These are phyloP conservation scores for Anarhynchus alexandrinus DNA, from an alignment of 2,113 vertebrate genomes.

Conservation along the genomic window DNA sequence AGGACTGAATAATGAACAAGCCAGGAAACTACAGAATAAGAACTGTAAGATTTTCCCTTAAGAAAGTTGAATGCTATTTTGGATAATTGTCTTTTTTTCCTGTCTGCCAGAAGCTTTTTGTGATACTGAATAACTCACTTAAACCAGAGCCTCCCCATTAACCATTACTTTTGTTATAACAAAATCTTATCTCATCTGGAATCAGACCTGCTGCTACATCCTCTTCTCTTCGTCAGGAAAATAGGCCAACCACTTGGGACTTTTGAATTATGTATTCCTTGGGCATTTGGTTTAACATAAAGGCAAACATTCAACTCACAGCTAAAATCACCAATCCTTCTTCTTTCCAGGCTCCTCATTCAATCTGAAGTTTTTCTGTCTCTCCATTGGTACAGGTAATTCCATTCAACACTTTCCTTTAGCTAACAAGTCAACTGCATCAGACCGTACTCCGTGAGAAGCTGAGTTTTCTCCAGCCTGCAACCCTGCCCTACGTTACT, in stretches of 20 bases:
- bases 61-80: conserved; percentile 4
- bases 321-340: not conserved
- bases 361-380: not conserved
- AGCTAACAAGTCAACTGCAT: not conserved
- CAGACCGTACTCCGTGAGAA: accelerated
- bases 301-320: not conserved
- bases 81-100: not conserved
- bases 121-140: conserved; percentile 19
- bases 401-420: not conserved
- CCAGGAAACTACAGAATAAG: not conserved
- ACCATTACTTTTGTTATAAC: conserved; percentile 5
- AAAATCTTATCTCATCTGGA: conserved; percentile 33
- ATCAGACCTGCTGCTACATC: conserved; percentile 27
- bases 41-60: not conserved
- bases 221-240: conserved; percentile 22
- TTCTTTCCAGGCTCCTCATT: not conserved
- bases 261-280: conserved; percentile 47
- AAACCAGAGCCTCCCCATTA: conserved; percentile 23
- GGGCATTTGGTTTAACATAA: not conserved
- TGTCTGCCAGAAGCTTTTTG: not conserved
- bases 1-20: not conserved
- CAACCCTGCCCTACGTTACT: not conserved
- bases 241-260: conserved; percentile 14
- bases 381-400: not conserved
- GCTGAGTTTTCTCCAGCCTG: not conserved